Evolutionary conservation across 2,888 invertebrate genomes (phyloP), one percentile per base, ranked within the genome.

Genomic region (Drosophila mulleri): DNA sequence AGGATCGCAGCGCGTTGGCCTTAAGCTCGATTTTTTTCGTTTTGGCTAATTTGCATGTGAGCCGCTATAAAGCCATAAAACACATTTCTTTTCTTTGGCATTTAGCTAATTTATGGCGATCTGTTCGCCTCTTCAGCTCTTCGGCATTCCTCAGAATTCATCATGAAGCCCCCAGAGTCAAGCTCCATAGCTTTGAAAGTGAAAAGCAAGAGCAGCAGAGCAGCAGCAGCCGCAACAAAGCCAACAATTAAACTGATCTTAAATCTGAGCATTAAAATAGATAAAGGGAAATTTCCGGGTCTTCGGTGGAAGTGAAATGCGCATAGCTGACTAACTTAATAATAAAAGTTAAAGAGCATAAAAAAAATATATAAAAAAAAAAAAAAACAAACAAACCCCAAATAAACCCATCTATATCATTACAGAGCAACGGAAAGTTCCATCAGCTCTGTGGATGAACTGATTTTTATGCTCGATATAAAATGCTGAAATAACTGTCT

Each of bases 201-300:
- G 84, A 85, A 85, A 84, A 73, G 83, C 83, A 69, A 57, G 44
- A 62, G 50, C 58, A 64, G 54, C 69, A 68, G 52, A 66, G 32
- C 50, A 18, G n/a, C 32, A 39, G 48, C 67, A 66, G 35, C 47
- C 12, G 47, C 47, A 60, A 18, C 50, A 67, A 67, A 61, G 37
- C n/a, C 67, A 68, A 80, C 80, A 82, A 82, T 87, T 84, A 87
- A 82, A 80, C 53, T 69, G 84, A 84, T 84, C 87, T 87, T 60
- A 78, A 84, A 80, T 78, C 82, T 84, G 61, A 54, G 67, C 82
- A 78, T 76, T 84, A 72, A 84, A 70, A 82, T 82, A 74, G 80
- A 87, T 80, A 77, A 84, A 77, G 87, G 84, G 80, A 85, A 87
- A 85, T 82, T 75, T 87, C 58, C 60, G 48, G 70, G 62, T 76